A percentile compares a stretch with the other conserved stretches of the same genome.
These are phyloP conservation scores for Malacoctenus gilli DNA, from an alignment of 2,797 vertebrate genomes.

Conservation along the genomic window DNA sequence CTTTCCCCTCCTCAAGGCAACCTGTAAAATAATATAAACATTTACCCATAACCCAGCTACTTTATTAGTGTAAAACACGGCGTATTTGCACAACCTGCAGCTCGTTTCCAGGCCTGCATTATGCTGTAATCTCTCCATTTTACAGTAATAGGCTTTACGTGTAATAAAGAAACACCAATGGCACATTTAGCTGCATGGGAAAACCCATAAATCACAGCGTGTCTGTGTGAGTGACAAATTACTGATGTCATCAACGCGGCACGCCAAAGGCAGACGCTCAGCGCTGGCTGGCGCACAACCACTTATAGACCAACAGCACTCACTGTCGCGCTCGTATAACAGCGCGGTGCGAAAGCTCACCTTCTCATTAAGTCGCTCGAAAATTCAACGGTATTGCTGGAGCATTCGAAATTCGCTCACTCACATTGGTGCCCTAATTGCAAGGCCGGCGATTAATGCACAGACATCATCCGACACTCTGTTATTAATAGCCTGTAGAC, in stretches of 20 bases:
- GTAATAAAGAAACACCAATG: conserved; percentile 73
- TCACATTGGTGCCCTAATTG: conserved; percentile 7
- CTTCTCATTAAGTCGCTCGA: no score
- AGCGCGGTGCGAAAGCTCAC: no score
- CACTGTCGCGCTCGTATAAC: no score
- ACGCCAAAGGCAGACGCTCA: conserved; percentile 62
- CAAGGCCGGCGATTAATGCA: conserved; percentile 23
- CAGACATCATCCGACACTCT: conserved; percentile 34
- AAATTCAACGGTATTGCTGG: not conserved
- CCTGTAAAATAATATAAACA: conserved; percentile 77
- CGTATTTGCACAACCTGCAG: conserved; percentile 62
- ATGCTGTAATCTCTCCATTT: conserved; percentile 72
- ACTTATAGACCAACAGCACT: no score
- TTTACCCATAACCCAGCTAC: conserved; percentile 69
- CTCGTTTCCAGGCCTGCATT: conserved; percentile 69
- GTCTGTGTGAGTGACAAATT: conserved; percentile 74
- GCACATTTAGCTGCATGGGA: conserved; percentile 68
- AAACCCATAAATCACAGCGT: conserved; percentile 74
- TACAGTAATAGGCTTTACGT: conserved; percentile 71
- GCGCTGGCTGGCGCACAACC: conserved; percentile 19
- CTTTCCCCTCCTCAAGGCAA: conserved; percentile 67
- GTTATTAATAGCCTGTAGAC: conserved; percentile 49
- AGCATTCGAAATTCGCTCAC: not conserved
- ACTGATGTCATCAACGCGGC: conserved; percentile 72
- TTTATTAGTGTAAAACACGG: conserved; percentile 71